Evolutionary conservation across 2,888 invertebrate species (phyloP), one percentile per base, ranked within the genome.

Genomic region (Drosophila subquinaria): DNA sequence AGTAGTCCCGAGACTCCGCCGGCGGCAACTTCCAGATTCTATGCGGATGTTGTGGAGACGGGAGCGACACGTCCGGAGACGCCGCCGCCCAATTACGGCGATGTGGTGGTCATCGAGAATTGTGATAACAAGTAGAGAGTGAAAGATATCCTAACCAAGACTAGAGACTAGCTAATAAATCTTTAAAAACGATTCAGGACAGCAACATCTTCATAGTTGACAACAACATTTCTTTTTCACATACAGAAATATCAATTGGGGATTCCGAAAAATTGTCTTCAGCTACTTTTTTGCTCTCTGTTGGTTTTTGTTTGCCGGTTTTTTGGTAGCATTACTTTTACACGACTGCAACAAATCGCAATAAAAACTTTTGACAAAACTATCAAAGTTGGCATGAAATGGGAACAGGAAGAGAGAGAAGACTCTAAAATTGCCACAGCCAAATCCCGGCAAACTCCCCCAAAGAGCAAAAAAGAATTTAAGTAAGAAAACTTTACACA

Each of bases 51-150:
- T 20, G 43, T 61, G 27, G 50, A 61, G 4, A 4, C 11, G 5
- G 81, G 33, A 4, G 48, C 42, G 2, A 56, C 56, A 15, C 76
- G 92, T 8, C 82, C 92, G 1, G 93, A 92, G 81, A 92, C 93
- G 1, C 92, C 92, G 11, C 92, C 92, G 1, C 92, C 92, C 3
- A 82, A 90, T 1, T 92, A 92, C 51, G 83, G 81, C 4, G 92
- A 93, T 62, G 85, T 91, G 30, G 82, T 92, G 60, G 73, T 87
- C 65, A 90, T 90, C 40, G 89, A 89, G 52, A 62, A 83, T 84
- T 89, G 90, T 84, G 90, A 89, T 79, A 90, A 72, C 71, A 83
- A 84, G 64, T 87, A 76, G 66, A 56, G 40, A 56, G 33, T 38
- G 45, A 62, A 9, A 27, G 15, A 57, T 40, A 59, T 15, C 40